A percentile compares a stretch with the other conserved stretches of the same genome.
phyloP scores from a whole-genome alignment of 37 sponge, comb jelly and placozoan genomes.

The Spongilla lacustris region DNA sequence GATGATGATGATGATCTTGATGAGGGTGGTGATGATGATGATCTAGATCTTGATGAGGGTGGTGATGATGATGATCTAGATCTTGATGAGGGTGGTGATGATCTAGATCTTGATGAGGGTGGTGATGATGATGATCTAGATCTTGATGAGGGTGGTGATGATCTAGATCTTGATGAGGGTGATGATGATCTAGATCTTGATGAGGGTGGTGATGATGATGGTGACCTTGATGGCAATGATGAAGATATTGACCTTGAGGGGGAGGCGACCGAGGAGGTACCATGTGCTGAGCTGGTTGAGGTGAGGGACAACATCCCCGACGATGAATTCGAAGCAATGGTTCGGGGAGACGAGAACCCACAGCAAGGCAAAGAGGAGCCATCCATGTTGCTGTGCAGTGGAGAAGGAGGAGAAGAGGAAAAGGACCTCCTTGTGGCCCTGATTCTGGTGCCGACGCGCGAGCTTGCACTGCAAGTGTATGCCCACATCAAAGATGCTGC shows the following conservation, averaged over 20 bases:
- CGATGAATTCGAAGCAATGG: conserved; percentile 17
- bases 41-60: not conserved
- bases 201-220: not conserved
- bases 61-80: not conserved
- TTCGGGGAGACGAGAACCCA: not conserved
- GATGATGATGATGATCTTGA: not conserved
- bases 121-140: not conserved
- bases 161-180: not conserved
- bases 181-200: not conserved
- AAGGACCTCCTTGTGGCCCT: conserved; percentile 50
- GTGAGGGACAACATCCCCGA: conserved; percentile 24
- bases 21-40: not conserved
- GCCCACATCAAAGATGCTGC: conserved; percentile 76
- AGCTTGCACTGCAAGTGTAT: conserved; percentile 90
- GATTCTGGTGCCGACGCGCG: conserved; percentile 91
- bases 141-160: not conserved
- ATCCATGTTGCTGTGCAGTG: not conserved
- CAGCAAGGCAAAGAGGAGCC: not conserved
- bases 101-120: not conserved
- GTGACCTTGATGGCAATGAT: not conserved
- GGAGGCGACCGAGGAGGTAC: not conserved
- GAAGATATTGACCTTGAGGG: not conserved
- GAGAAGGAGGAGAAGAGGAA: not conserved
- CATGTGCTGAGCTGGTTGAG: not conserved
- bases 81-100: not conserved